These are phyloP conservation scores for Acrocera orbiculus DNA, from an alignment of 2,888 invertebrate species.

Conservation along the genomic window DNA sequence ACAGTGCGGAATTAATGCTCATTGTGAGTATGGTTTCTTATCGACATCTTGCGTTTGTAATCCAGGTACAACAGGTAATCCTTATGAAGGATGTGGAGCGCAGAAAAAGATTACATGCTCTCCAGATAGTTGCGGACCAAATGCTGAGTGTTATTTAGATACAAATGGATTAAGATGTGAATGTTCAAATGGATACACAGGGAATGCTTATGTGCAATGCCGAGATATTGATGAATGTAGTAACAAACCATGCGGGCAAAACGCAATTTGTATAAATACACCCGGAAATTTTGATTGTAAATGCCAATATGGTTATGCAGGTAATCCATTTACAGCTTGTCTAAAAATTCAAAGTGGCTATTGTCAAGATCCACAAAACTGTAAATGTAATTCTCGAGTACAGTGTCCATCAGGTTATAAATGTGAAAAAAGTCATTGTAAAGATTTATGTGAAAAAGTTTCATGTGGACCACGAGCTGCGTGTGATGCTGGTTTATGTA, in stretches of 20 bases:
- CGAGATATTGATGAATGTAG: slow-evolving; percentile 70
- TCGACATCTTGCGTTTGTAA: slow-evolving; percentile 68
- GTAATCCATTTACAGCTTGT: slow-evolving; percentile 76
- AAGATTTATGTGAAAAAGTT: slow-evolving; percentile 56
- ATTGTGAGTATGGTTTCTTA: slow-evolving; percentile 61
- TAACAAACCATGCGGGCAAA: slow-evolving; percentile 60
- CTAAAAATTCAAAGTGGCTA: slow-evolving; percentile 48
- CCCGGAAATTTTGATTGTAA: slow-evolving; percentile 78
- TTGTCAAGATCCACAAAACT: slow-evolving; percentile 50
- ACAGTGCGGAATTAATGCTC: slow-evolving; percentile 64
- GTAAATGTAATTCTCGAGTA: slow-evolving; percentile 49
- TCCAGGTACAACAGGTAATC: slow-evolving; percentile 69
- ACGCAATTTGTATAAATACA: slow-evolving; percentile 80
- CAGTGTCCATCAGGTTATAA: slow-evolving; percentile 61
- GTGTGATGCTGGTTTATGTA: slow-evolving; percentile 62
- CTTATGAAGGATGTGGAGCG: slow-evolving; percentile 62
- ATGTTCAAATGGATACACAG: slow-evolving; percentile 66
- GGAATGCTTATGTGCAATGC: slow-evolving; percentile 76
- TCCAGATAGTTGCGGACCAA: slow-evolving; percentile 53
- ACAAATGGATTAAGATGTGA: slow-evolving; percentile 59
- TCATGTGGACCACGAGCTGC: slow-evolving; percentile 66
- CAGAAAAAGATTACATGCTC: slow-evolving; percentile 54
- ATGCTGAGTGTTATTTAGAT: slow-evolving; percentile 64
- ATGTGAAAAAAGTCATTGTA: slow-evolving; percentile 56
- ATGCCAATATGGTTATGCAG: slow-evolving; percentile 66